Evolutionary conservation across 2,888 invertebrate genomes (phyloP).

Genomic region (Venusia cambrica): DNA sequence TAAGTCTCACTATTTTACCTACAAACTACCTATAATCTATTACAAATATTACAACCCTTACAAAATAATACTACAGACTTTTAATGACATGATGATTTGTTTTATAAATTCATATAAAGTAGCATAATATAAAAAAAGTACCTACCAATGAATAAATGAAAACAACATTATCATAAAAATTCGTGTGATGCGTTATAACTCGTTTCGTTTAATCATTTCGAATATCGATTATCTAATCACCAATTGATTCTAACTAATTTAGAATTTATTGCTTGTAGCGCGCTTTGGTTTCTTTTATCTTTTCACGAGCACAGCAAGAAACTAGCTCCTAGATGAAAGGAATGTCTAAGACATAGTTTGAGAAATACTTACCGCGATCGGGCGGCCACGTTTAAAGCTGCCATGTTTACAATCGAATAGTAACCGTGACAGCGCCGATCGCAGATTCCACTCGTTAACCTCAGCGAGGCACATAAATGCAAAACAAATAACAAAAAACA

Average conservation of each 20-base stretch:
- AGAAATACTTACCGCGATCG: slow-evolving; percentile 20
- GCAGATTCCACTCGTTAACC: slow-evolving; percentile 23
- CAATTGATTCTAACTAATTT: slow-evolving; percentile 6
- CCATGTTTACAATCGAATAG: slow-evolving; percentile 24
- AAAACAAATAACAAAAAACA: slow-evolving; percentile 47
- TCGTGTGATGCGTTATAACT: slow-evolving; percentile 32
- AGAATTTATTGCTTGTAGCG: slow-evolving; percentile 17
- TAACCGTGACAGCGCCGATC: slow-evolving; percentile 20
- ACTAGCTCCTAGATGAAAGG: slow-evolving; percentile 26
- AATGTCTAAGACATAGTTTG: slow-evolving; percentile 30
- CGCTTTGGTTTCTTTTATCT: slow-evolving; percentile 23
- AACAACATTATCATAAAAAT: slow-evolving; percentile 29
- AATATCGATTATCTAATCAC: slow-evolving; percentile 21
- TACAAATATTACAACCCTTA: slow-evolving; percentile 61
- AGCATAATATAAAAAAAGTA: too few species aligned
- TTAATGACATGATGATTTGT: slow-evolving; percentile 45
- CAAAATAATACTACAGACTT: slow-evolving; percentile 58
- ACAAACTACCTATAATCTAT: slow-evolving; percentile 44
- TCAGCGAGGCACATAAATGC: slow-evolving; percentile 58
- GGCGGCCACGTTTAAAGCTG: slow-evolving; percentile 29
- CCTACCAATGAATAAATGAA: slow-evolving; percentile 24
- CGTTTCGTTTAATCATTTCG: slow-evolving; percentile 31
- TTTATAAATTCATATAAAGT: slow-evolving; percentile 19
- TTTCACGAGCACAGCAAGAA: slow-evolving; percentile 18
- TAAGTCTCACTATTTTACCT: slow-evolving; percentile 61